Evolutionary conservation across 2,888 invertebrate species (phyloP).

Genomic region (Podotricha telesiphe): DNA sequence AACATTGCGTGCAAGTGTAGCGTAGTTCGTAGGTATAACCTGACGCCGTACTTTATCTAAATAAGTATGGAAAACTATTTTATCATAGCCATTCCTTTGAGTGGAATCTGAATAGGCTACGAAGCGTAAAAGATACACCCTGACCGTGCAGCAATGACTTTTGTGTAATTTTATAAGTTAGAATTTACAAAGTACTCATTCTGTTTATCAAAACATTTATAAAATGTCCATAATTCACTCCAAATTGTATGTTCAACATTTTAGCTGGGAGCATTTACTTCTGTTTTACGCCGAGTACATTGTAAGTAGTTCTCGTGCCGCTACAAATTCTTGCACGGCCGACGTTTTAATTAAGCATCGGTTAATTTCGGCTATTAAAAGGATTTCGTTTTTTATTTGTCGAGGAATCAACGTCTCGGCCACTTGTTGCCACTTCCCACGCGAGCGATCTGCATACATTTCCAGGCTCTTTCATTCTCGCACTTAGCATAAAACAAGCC

Average conservation of each 20-base stretch:
- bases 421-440: constrained; percentile 83
- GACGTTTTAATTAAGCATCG: constrained; percentile 70
- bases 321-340: constrained; percentile 41
- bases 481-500: constrained; percentile 81
- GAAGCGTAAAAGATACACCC: not conserved
- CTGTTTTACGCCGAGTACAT: constrained; percentile 34
- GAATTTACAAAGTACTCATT: not conserved
- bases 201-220: constrained; percentile 5
- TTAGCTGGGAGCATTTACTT: constrained; percentile 49
- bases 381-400: constrained; percentile 57
- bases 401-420: constrained; percentile 62
- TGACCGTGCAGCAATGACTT: not conserved
- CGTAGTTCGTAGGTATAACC: too few species aligned
- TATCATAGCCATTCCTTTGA: not conserved
- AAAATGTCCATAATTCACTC: constrained; percentile 12
- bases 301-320: constrained; percentile 42
- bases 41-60: too few species aligned
- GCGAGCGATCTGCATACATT: constrained; percentile 79
- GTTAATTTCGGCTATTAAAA: constrained; percentile 64
- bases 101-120: not conserved
- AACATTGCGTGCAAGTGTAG: too few species aligned
- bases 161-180: not conserved
- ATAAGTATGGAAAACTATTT: too few species aligned
- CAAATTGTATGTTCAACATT: constrained; percentile 37
- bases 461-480: constrained; percentile 75